Evolutionary conservation across 2,888 invertebrate genomes (phyloP).

Genomic region (Norana najaformis): DNA sequence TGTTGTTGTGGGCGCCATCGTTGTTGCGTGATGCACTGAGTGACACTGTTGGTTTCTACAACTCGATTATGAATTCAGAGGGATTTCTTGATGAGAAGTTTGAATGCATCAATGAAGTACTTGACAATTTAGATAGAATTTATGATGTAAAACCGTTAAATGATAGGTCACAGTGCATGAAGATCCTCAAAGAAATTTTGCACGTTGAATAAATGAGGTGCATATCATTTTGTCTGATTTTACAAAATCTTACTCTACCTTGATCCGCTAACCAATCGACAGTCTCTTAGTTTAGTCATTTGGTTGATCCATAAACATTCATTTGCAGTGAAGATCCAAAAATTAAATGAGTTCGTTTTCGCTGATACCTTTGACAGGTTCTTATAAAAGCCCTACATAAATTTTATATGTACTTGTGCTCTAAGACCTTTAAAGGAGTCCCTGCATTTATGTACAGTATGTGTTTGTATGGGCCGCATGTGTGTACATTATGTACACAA

Average conservation of each 20-base stretch:
- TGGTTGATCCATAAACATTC: no score
- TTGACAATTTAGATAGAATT: not conserved
- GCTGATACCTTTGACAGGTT: no score
- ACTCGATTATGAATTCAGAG: not conserved
- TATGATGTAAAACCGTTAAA: not conserved
- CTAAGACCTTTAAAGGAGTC: no score
- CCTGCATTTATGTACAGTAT: no score
- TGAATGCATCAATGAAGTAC: not conserved
- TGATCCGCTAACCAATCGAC: not conserved
- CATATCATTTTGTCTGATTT: not conserved
- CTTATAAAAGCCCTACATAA: no score
- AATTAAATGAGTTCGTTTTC: not conserved
- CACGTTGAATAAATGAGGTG: not conserved
- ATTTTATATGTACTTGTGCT: no score
- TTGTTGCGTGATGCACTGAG: not conserved
- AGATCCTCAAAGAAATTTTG: not conserved
- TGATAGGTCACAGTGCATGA: not conserved
- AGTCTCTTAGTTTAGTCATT: not conserved
- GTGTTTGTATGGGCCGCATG: no score
- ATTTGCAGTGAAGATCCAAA: not conserved
- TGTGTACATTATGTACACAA: no score
- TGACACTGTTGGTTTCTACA: not conserved
- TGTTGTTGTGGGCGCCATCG: not conserved
- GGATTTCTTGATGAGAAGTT: not conserved
- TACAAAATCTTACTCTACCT: no score